Conservation (phyloP, 2,797 vertebrate species). For the Thalassophryne amazonica region DNA sequence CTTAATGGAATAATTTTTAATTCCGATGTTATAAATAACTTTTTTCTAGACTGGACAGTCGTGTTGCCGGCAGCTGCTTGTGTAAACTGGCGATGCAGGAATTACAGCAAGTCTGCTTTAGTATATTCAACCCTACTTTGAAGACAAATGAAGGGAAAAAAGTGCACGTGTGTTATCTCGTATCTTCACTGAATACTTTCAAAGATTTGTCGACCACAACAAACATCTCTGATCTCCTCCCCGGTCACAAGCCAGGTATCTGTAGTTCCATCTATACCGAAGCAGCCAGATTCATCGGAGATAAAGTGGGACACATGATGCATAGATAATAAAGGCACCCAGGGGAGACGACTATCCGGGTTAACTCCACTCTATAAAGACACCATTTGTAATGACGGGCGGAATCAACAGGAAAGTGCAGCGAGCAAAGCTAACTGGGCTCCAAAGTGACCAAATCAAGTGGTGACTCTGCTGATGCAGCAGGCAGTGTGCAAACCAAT, state of each 20-base stretch:
- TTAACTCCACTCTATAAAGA: conserved; percentile 71
- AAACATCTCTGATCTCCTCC: conserved; percentile 54
- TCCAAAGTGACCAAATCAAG: conserved; percentile 73
- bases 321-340: conserved; percentile 77
- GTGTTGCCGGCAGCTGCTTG: too few relatives aligned
- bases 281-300: conserved; percentile 69
- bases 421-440: conserved; percentile 58
- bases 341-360: conserved; percentile 72
- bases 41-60: too few relatives aligned
- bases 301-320: conserved; percentile 83
- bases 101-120: too few relatives aligned
- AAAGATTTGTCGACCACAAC: too few relatives aligned
- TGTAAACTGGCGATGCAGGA: too few relatives aligned
- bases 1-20: too few relatives aligned
- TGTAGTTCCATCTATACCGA: conserved; percentile 58
- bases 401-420: conserved; percentile 52
- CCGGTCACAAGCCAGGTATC: conserved; percentile 55
- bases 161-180: too few relatives aligned
- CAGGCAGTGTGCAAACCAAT: conserved; percentile 71
- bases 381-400: conserved; percentile 68
- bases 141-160: too few relatives aligned
- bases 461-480: conserved; percentile 73
- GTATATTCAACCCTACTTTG: too few relatives aligned
- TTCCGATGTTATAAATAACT: too few relatives aligned
- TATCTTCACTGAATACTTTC: too few relatives aligned